Evolutionary conservation across 2,113 vertebrate genomes (phyloP), one percentile per base, ranked within the genome.

Genomic region (Clarias batrachus): DNA sequence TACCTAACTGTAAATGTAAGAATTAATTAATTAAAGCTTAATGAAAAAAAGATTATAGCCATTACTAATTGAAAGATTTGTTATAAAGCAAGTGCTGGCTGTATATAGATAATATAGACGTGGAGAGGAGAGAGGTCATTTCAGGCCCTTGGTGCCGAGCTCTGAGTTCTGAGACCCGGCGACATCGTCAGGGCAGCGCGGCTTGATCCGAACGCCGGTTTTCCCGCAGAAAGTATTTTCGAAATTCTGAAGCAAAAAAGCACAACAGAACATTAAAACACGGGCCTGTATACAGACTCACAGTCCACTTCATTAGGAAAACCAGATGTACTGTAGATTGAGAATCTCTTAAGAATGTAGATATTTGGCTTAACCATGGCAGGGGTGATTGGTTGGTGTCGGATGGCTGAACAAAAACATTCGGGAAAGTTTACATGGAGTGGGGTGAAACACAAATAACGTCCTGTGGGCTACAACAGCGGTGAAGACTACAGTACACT

Each of bases 161-260:
- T 74, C 41, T 10, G 16, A 3, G 33, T 21, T 74, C 41, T 25
- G 23, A 13, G 33, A 16, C 27, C 63, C 65, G 7, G 60, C 0
- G 4, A 3, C 48, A 27, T 78, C 74, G 1, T 30, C 6, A 16
- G 63, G 27, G 66, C 86, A 33, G 17, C 65, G 79, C 25, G 83
- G 79, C 74, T 86, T 89, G n/a, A 87, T 21, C 74, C 52, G 65
- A n/a, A 87, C 6, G 4, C 70, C 77, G 33, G 78, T 83, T 37
- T 77, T 59, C 25, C 54, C 70, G 25, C 87, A 85, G 60, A 88
- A 85, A 1, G 60, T 78, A 62, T 56, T 87, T 27, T 89, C 76
- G 27, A 89, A 86, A 14, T 59, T 63, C 86, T 82, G 54, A 71
- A 86, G 52, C 59, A 88, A 17, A 88, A 81, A 56, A 77, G 33